phyloP scores from a whole-genome alignment of 2,888 invertebrate genomes.

The Thecophora atra region DNA sequence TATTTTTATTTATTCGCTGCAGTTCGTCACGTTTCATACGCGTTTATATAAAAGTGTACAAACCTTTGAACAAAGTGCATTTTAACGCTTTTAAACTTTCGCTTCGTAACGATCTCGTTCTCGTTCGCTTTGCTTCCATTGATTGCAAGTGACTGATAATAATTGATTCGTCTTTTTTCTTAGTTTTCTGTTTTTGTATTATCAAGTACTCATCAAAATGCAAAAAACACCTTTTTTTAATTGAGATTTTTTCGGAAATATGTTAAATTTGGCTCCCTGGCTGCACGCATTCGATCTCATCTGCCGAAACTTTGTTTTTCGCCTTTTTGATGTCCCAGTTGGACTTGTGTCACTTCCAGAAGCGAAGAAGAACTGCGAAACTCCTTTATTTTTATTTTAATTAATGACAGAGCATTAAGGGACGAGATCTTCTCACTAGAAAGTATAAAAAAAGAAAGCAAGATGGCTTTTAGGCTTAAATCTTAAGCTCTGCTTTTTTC shows the following conservation, averaged over 20 bases:
- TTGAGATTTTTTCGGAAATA: neutral
- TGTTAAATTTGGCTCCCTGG: neutral
- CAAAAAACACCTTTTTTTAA: conserved; percentile 5
- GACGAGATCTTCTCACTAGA: too few relatives aligned
- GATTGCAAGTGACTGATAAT: too few relatives aligned
- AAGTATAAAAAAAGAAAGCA: neutral
- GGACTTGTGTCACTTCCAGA: neutral
- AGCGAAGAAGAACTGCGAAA: neutral
- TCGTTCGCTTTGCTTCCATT: too few relatives aligned
- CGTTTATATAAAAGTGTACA: neutral
- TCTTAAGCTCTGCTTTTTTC: too few relatives aligned
- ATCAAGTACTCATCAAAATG: conserved; percentile 6
- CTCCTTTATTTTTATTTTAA: neutral
- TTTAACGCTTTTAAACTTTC: too few relatives aligned
- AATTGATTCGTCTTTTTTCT: neutral
- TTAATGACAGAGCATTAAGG: too few relatives aligned
- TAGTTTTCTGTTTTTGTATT: neutral
- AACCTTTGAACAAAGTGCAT: too few relatives aligned
- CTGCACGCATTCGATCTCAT: neutral
- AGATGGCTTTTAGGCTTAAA: too few relatives aligned
- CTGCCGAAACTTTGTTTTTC: neutral
- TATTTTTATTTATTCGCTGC: neutral
- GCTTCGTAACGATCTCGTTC: too few relatives aligned
- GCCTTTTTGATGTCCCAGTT: neutral
- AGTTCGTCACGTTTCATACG: neutral